Conservation (phyloP, 2,113 vertebrate species). For the Paradisaea rubra region DNA sequence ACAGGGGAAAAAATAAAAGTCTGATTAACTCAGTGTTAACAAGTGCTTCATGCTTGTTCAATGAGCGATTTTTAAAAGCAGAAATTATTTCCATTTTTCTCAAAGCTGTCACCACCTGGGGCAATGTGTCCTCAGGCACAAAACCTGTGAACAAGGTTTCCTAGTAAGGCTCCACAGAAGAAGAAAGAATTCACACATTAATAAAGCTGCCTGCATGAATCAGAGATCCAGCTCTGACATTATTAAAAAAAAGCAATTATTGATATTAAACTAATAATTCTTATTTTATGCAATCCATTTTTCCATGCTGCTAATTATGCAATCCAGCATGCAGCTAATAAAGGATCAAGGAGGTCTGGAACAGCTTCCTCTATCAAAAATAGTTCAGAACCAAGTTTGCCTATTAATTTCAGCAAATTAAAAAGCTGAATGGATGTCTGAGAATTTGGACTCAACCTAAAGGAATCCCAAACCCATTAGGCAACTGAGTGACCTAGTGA, state of each 20-base stretch:
- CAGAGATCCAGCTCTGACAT: not conserved
- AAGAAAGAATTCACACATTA: not conserved
- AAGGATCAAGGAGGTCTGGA: not conserved
- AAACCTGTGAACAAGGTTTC: not conserved
- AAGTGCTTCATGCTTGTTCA: not conserved
- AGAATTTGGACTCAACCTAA: not conserved
- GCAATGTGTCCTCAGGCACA: not conserved
- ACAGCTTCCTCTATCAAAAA: not conserved
- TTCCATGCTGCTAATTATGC: not conserved
- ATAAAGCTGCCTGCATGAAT: not conserved
- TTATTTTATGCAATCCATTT: not conserved
- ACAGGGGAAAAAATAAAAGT: not conserved
- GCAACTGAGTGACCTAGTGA: not conserved
- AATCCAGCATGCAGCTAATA: not conserved
- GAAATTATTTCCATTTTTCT: not conserved
- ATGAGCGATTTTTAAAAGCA: not conserved
- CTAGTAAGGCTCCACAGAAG: not conserved
- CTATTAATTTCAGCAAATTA: not conserved
- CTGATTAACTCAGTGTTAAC: not conserved
- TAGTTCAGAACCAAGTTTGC: not conserved
- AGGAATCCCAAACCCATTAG: not conserved
- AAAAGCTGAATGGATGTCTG: not conserved
- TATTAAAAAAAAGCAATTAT: not conserved
- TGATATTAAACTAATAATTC: not conserved
- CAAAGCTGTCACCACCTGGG: not conserved